phyloP scores from a whole-genome alignment of 2,113 vertebrate genomes.

The Eptesicus fuscus region DNA sequence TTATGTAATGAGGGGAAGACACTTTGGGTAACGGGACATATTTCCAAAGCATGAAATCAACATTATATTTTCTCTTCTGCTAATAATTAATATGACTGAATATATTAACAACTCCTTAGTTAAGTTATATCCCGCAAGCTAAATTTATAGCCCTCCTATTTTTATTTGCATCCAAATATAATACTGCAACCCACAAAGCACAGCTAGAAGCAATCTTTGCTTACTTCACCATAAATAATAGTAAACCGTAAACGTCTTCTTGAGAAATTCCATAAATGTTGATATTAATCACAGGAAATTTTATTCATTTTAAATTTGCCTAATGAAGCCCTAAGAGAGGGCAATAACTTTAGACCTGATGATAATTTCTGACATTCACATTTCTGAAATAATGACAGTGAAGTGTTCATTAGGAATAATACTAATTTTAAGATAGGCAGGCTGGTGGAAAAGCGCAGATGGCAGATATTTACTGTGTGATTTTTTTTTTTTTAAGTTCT shows the following conservation, averaged over 20 bases:
- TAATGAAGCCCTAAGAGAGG: conserved; percentile 51
- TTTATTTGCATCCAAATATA: conserved; percentile 42
- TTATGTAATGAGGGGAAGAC: conserved; percentile 3
- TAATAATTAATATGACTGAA: conserved; percentile 19
- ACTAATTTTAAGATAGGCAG: conserved; percentile 19
- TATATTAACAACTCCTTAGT: conserved; percentile 22
- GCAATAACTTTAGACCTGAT: conserved; percentile 20
- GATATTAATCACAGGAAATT: conserved; percentile 38
- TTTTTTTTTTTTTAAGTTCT: not conserved
- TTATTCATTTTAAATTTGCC: conserved; percentile 62
- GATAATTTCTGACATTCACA: conserved; percentile 50
- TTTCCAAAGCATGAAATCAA: conserved; percentile 7
- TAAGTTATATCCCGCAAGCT: conserved; percentile 33
- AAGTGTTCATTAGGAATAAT: conserved; percentile 33
- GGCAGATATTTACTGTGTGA: not conserved
- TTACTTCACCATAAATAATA: conserved; percentile 53
- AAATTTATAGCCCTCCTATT: conserved; percentile 42
- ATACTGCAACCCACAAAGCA: not conserved
- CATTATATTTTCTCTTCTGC: conserved; percentile 30
- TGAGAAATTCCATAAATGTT: conserved; percentile 48
- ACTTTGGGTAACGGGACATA: not conserved
- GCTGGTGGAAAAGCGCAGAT: not conserved
- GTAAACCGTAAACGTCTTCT: conserved; percentile 34
- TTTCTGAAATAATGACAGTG: conserved; percentile 50
- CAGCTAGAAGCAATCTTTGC: conserved; percentile 1